Base-by-base conservation (phyloP, 2,888 invertebrate species). In the Meiosimyza decipiens region DNA sequence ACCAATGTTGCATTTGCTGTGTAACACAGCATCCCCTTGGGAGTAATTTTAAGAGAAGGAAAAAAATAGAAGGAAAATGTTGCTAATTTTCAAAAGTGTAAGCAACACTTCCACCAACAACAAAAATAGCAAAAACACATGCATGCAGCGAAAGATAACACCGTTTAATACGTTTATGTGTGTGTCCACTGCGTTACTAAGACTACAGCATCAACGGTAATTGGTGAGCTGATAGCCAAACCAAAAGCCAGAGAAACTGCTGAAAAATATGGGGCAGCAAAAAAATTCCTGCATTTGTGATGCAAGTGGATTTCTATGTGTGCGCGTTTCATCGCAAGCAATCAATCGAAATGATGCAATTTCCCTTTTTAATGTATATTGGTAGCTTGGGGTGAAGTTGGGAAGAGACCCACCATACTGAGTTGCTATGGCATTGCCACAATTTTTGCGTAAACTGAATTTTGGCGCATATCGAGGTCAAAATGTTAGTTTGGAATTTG, bases 281-380 rank as follows among this genome's bases (percentile, higher is more conserved):
- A 40, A 40, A 40, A 40, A 40, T 40, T 5, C 40, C 40, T 40
- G 40, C 40, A 40, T 40, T 40, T 40, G 40, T 40, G 40, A 9
- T 40, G 9, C 40, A 9, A 40, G 9, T 40, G 40, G 40, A 40
- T 40, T 9, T 40, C 40, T 40, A 9, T 40, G 40, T 40, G 40
- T 9, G 40, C 59, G n/a, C 62, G 47, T 67, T 51, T 64, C 50
- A 50, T 16, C 63, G 33, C 60, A 66, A 55, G 66, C 69, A 72
- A 75, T 77, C 81, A 80, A 79, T 81, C 77, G 82, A 80, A 82
- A 81, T 81, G 82, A 82, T 80, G 82, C 80, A 82, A 81, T 81
- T 81, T 82, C 80, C 81, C 82, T 80, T 81, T 82, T 81, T 81
- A 81, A 81, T 81, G 51, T 69, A 49, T 52, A 69, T 57, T 51